Base-by-base conservation (phyloP, 2,797 vertebrate species). In the Prionace glauca region DNA sequence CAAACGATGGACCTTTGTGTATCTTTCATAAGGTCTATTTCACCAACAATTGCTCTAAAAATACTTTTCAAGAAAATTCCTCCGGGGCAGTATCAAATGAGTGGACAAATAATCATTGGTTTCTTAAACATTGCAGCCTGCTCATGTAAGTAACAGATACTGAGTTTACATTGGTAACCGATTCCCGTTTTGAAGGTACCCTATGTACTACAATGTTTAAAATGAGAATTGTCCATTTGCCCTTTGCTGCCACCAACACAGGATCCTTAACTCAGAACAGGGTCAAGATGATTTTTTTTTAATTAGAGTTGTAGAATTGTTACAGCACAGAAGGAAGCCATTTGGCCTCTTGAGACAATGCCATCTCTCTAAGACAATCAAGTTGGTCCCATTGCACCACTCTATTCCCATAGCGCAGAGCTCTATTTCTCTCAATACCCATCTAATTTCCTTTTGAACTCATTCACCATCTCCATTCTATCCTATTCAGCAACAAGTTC, bases 11-110 rank as follows among this genome's bases (percentile, higher is more conserved):
- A 0, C 20, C 62, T 67, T 92, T 41, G 90, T 92, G 10, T 10
- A 24, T 20, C 90, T 67, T 69, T 67, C 87, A 90, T n/a, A 62
- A 3, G 12, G 87, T 32, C 87, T 62, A 32, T 91, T 62, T 60
- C 88, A 91, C 62, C 32, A 91, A 91, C 88, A 91, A 91, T 91
- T 62, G 56, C 29, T n/a, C 60, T 69, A 67, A 36, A 69, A 69
- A 41, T 36, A 92, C 36, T 84, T 84, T 41, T 84, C 18, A 67
- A 92, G n/a, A 41, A 69, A 92, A 24, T 41, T 36, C 32, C 90
- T 92, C 11, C 62, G 20, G 90, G 90, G 90, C 90, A 65, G n/a
- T 36, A 12, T 41, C 32, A 8, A 92, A 41, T 84, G n/a, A 67
- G 32, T 67, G 90, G 2, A 67, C 32, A 67, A 67, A 92, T 10